Evolutionary conservation across 2,888 invertebrate genomes (phyloP).

Genomic region (Nephrotoma guestfalica): DNA sequence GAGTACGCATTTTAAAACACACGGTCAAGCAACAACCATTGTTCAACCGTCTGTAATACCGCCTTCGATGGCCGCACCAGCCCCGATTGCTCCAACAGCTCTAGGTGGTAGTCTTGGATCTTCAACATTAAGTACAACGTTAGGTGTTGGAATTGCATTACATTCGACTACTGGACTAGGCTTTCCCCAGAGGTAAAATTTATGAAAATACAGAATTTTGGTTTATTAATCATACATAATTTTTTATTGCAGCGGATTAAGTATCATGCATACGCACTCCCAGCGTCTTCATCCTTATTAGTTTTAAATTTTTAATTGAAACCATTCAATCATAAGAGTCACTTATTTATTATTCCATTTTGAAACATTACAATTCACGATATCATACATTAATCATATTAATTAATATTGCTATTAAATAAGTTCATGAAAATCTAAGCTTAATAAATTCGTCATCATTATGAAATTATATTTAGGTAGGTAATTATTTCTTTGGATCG

Average conservation of each 20-base stretch:
- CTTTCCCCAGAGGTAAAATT: constrained; percentile 17
- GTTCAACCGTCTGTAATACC: constrained; percentile 7
- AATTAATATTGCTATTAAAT: no score
- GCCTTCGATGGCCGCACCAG: constrained; percentile 6
- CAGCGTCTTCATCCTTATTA: constrained; percentile 28
- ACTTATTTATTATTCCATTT: not conserved
- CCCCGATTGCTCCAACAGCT: constrained; percentile 16
- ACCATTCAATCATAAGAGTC: not conserved
- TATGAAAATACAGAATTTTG: not conserved
- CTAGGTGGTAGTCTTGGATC: constrained; percentile 20
- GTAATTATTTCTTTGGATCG: no score
- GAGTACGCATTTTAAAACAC: constrained; percentile 28
- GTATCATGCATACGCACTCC: constrained; percentile 28
- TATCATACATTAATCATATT: no score
- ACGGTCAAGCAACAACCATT: constrained; percentile 19
- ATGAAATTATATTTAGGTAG: no score
- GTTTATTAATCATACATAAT: not conserved
- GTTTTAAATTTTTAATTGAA: not conserved
- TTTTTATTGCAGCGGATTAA: constrained; percentile 16
- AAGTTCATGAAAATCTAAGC: no score
- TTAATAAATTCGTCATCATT: no score
- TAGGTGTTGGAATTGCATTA: constrained; percentile 15
- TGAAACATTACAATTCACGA: no score
- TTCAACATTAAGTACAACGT: constrained; percentile 7
- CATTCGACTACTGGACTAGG: constrained; percentile 17